Evolutionary conservation across 2,113 vertebrate genomes (phyloP).

Genomic region (Pelecanoides urinatrix): DNA sequence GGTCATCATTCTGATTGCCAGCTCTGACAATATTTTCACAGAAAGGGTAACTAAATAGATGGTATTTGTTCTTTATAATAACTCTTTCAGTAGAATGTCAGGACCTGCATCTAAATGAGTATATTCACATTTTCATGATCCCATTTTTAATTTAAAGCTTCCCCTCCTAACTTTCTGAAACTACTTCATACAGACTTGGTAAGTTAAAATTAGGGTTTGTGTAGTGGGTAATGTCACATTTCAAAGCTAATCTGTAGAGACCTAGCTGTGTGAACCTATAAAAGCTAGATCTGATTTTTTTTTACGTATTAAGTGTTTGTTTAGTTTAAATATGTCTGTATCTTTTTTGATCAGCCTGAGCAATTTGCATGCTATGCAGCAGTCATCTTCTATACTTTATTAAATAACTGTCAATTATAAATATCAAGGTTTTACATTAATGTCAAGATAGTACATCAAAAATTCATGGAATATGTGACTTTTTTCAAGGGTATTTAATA

Average conservation of each 20-base stretch:
- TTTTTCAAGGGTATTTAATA: conserved; percentile 86
- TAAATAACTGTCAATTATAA: conserved; percentile 87
- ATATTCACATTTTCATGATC: conserved; percentile 43
- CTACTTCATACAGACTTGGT: conserved; percentile 8
- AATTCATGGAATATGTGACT: conserved; percentile 86
- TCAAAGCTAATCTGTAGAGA: conserved; percentile 44
- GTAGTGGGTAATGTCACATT: conserved; percentile 27
- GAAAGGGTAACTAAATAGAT: conserved; percentile 62
- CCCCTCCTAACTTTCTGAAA: conserved; percentile 48
- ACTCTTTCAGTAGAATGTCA: conserved; percentile 45
- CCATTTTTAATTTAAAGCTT: conserved; percentile 59
- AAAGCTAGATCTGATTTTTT: conserved; percentile 33
- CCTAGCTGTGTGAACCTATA: conserved; percentile 53
- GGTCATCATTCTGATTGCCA: conserved; percentile 60
- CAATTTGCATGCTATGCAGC: conserved; percentile 72
- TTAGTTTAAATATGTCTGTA: conserved; percentile 66
- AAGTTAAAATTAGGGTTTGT: conserved; percentile 41
- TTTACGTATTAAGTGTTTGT: conserved; percentile 60
- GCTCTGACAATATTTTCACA: conserved; percentile 65
- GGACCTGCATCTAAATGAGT: conserved; percentile 34
- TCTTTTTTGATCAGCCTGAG: conserved; percentile 66
- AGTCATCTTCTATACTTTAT: conserved; percentile 79
- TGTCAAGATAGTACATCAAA: conserved; percentile 89
- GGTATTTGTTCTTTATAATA: conserved; percentile 58
- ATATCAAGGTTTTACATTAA: conserved; percentile 87